Conservation (phyloP, 2,797 vertebrate genomes). For the Ibycter americanus region DNA sequence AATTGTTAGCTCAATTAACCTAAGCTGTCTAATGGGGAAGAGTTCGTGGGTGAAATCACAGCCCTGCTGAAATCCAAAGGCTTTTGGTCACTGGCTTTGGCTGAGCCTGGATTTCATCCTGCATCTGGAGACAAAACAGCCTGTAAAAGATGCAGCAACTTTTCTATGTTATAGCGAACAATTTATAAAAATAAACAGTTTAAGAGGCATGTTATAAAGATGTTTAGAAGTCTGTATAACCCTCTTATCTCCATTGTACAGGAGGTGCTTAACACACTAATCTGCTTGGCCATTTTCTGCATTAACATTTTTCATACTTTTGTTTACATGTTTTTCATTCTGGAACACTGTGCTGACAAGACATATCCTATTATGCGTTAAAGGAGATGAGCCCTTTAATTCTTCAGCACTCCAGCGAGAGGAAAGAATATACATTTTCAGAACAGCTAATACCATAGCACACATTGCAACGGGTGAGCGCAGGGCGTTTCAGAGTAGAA, state of each 20-base stretch:
- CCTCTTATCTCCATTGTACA: slow-evolving; percentile 64
- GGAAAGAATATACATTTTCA: slow-evolving; percentile 13
- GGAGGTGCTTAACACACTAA: slow-evolving; percentile 67
- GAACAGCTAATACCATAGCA: background rate
- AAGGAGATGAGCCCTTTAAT: slow-evolving; percentile 59
- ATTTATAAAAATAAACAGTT: slow-evolving; percentile 62
- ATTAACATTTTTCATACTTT: slow-evolving; percentile 64
- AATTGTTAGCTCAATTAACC: slow-evolving; percentile 61
- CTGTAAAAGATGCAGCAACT: slow-evolving; percentile 23
- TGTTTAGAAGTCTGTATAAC: slow-evolving; percentile 45
- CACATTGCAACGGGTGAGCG: background rate
- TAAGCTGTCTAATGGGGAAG: background rate
- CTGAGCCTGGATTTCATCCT: slow-evolving; percentile 4
- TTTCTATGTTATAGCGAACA: slow-evolving; percentile 14
- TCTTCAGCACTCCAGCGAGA: slow-evolving; percentile 19
- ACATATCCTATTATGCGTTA: slow-evolving; percentile 57
- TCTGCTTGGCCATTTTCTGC: slow-evolving; percentile 65
- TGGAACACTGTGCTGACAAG: slow-evolving; percentile 52
- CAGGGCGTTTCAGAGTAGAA: background rate
- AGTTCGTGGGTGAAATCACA: background rate
- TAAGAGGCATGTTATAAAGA: slow-evolving; percentile 51
- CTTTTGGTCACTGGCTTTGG: background rate
- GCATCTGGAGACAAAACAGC: background rate
- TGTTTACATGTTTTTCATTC: slow-evolving; percentile 68
- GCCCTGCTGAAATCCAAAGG: background rate